Conservation (phyloP, 23 tunicate genomes). For the Trididemnum nubilum region DNA sequence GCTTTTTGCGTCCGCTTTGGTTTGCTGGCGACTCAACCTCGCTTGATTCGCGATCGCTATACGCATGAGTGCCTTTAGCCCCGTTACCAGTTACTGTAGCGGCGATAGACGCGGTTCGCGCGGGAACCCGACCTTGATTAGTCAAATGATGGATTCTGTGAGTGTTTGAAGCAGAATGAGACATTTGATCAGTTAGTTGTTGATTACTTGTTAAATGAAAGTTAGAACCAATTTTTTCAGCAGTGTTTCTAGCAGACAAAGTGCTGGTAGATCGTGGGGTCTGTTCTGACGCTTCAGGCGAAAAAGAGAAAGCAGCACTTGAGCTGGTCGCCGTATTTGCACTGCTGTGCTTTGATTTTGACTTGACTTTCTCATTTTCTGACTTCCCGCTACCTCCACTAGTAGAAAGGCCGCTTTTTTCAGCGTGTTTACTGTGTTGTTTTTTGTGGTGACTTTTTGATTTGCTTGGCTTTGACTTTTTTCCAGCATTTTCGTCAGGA, state of each 20-base stretch:
- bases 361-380: conserved; percentile 9
- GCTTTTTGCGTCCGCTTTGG: conserved; percentile 9
- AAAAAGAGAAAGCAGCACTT: background rate
- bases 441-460: conserved; percentile 42
- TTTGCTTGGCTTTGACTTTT: conserved; percentile 21
- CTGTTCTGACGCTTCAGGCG: background rate
- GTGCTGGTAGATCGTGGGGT: background rate
- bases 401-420: background rate
- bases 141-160: background rate
- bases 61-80: conserved; percentile 40
- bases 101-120: conserved; percentile 11
- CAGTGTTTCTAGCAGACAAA: background rate
- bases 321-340: conserved; percentile 3
- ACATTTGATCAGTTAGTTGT: background rate
- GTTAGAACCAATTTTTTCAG: background rate
- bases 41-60: conserved; percentile 3
- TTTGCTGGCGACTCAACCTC: background rate
- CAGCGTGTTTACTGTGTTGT: conserved; percentile 23
- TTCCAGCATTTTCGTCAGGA: conserved; percentile 31
- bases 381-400: background rate
- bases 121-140: background rate
- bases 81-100: conserved; percentile 13
- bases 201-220: background rate
- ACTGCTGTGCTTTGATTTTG: conserved; percentile 17
- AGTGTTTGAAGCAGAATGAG: background rate